These are phyloP conservation scores for Rotaria socialis DNA, from an alignment of 2,888 invertebrate genomes.

Conservation along the genomic window DNA sequence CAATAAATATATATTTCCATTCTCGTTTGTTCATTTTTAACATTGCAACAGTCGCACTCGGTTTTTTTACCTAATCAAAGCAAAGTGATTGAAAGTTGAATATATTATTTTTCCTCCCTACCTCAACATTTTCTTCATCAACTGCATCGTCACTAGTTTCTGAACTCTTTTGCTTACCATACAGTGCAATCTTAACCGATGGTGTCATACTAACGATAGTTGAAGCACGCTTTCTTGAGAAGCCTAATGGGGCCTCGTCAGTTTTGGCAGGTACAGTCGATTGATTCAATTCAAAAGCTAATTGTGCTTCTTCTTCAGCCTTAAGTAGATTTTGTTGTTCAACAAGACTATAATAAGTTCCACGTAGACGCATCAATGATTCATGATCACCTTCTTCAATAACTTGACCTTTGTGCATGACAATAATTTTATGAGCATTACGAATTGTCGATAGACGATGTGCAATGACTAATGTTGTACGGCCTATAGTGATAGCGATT, in stretches of 20 bases:
- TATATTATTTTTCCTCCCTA: too few species aligned
- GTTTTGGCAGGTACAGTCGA: too few species aligned
- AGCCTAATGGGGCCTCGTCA: too few species aligned
- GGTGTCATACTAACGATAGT: too few species aligned
- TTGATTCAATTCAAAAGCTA: too few species aligned
- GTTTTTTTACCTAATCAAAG: background rate
- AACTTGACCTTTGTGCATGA: constrained; percentile 55
- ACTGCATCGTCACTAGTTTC: too few species aligned
- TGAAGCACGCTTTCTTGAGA: too few species aligned
- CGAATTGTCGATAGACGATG: constrained; percentile 78
- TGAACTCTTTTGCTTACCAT: too few species aligned
- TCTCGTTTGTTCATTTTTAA: constrained; percentile 41
- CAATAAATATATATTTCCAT: constrained; percentile 40
- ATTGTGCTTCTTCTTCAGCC: background rate
- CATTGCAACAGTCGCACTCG: background rate
- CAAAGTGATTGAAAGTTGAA: too few species aligned
- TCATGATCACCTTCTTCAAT: constrained; percentile 51
- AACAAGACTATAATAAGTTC: constrained; percentile 17
- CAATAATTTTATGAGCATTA: constrained; percentile 68
- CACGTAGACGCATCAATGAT: background rate
- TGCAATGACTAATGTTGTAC: constrained; percentile 80
- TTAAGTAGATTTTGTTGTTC: background rate
- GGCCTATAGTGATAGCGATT: constrained; percentile 51
- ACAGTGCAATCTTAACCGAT: too few species aligned
- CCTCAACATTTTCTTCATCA: too few species aligned